These are phyloP conservation scores for Lagocephalus sceleratus DNA, from an alignment of 2,797 vertebrate species.

Conservation along the genomic window DNA sequence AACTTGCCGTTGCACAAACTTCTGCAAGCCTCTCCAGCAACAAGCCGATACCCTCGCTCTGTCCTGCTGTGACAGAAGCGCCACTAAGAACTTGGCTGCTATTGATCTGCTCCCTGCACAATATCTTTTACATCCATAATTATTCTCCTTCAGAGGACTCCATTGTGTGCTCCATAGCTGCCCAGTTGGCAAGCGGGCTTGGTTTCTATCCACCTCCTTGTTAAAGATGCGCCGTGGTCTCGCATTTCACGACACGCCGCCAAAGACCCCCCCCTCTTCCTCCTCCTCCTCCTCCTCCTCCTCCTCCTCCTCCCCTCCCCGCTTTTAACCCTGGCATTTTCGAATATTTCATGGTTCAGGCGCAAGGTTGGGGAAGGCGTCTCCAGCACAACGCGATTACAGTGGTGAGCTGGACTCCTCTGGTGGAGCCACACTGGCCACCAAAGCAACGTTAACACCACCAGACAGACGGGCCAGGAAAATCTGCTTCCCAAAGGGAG, in stretches of 20 bases:
- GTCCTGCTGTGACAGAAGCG: slow-evolving; percentile 68
- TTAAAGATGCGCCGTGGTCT: slow-evolving; percentile 68
- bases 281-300: too few species aligned
- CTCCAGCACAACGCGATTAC: slow-evolving; percentile 64
- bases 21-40: slow-evolving; percentile 54
- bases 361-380: slow-evolving; percentile 64
- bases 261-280: slow-evolving; percentile 57
- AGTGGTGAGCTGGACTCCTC: slow-evolving; percentile 75
- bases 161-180: slow-evolving; percentile 40
- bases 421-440: slow-evolving; percentile 63
- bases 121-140: slow-evolving; percentile 68
- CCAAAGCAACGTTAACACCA: slow-evolving; percentile 61
- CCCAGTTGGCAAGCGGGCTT: slow-evolving; percentile 34
- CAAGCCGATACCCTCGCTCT: slow-evolving; percentile 61
- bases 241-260: slow-evolving; percentile 62
- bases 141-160: slow-evolving; percentile 65
- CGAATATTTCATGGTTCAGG: slow-evolving; percentile 75
- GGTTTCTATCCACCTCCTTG: slow-evolving; percentile 56
- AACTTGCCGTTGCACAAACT: slow-evolving; percentile 56
- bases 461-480: slow-evolving; percentile 62
- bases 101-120: slow-evolving; percentile 70
- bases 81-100: slow-evolving; percentile 55
- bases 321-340: slow-evolving; percentile 70
- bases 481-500: slow-evolving; percentile 45
- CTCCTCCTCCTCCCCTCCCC: not conserved